Percentiles rank a stretch among this genome's conserved stretches.
Evolutionary conservation across 2,888 invertebrate genomes (phyloP).

Genomic region (Agonum fuliginosum): DNA sequence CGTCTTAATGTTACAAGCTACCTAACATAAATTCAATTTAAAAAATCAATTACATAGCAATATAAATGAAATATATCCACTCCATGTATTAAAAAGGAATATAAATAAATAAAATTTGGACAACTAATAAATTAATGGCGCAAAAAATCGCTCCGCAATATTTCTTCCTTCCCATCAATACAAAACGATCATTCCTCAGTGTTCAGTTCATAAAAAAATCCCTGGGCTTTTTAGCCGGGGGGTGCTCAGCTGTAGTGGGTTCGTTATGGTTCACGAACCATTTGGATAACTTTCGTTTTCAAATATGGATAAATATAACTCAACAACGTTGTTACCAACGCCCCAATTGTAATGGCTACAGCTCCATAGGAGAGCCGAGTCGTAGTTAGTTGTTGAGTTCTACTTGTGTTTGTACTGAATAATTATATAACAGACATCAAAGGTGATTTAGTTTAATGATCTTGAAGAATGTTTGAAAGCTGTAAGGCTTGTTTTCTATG

Average conservation of each 20-base stretch:
- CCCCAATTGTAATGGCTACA: conserved; percentile 5
- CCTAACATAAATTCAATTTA: no score
- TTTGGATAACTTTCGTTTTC: conserved; percentile 42
- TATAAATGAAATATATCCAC: not conserved
- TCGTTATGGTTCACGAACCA: conserved; percentile 35
- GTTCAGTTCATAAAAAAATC: no score
- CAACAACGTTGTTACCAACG: conserved; percentile 23
- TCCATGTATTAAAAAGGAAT: not conserved
- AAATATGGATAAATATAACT: conserved; percentile 39
- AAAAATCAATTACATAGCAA: no score
- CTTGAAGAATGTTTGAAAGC: conserved; percentile 34
- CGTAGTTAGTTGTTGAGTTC: not conserved
- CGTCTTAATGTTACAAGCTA: no score
- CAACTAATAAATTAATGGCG: not conserved
- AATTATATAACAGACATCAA: conserved; percentile 25
- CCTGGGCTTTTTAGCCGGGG: not conserved
- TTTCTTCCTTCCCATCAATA: not conserved
- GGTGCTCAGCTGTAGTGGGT: not conserved
- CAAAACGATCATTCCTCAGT: not conserved
- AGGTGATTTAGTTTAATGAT: conserved; percentile 34
- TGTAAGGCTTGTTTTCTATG: not conserved
- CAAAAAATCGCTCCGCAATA: not conserved
- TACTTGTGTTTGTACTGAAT: not conserved
- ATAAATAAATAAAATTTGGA: not conserved
- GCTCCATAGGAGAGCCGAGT: not conserved